Conservation (phyloP, 2,113 vertebrate species). For the Rutilus rutilus region DNA sequence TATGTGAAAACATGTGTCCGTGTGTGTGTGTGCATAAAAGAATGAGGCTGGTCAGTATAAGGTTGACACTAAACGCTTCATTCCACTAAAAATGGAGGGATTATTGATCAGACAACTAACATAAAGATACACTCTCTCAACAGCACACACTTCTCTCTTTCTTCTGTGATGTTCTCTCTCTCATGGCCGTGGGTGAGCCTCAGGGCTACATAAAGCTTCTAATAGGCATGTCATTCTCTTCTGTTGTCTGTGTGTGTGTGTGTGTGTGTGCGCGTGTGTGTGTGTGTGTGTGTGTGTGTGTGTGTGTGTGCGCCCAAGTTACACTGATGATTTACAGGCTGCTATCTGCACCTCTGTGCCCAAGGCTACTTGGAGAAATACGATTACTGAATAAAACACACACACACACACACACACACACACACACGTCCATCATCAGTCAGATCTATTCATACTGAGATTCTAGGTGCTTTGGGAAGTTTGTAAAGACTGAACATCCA, state of each 20-base stretch:
- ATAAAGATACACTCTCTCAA: not conserved
- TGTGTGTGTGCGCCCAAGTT: conserved; percentile 11
- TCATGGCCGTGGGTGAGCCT: conserved; percentile 55
- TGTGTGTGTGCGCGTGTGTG: conserved; percentile 11
- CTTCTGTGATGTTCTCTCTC: conserved; percentile 23
- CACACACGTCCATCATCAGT: conserved; percentile 24
- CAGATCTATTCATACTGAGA: conserved; percentile 14
- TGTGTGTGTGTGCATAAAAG: not conserved
- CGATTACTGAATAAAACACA: conserved; percentile 90
- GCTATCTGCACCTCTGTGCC: conserved; percentile 83
- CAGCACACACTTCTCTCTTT: not conserved
- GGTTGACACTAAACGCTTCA: not conserved
- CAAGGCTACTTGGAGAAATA: conserved; percentile 88
- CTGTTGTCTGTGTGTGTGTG: conserved; percentile 28
- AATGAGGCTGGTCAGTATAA: not conserved
- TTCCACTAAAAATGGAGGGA: conserved; percentile 6
- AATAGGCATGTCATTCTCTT: conserved; percentile 56
- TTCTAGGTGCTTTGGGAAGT: conserved; percentile 29
- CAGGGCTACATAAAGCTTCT: conserved; percentile 57
- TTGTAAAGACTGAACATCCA: conserved; percentile 6
- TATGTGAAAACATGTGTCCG: not conserved
- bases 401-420: conserved; percentile 30
- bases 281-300: conserved; percentile 48
- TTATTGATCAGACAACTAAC: conserved; percentile 11
- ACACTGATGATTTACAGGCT: conserved; percentile 65